Conservation (phyloP, 2,888 invertebrate genomes). For the Eurytoma adleriae region DNA sequence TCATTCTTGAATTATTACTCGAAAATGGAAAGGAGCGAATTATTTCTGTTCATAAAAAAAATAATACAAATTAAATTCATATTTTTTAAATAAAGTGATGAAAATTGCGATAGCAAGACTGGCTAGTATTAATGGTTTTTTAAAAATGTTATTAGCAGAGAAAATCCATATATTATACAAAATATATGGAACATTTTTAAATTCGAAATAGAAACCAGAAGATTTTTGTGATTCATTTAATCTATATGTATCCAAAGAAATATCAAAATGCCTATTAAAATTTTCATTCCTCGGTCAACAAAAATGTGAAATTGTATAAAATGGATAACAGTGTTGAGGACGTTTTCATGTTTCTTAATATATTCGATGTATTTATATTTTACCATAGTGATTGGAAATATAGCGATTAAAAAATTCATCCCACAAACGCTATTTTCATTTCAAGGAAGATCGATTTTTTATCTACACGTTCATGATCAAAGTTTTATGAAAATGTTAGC, state of each 20-base stretch:
- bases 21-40: conserved; percentile 40
- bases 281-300: neutral
- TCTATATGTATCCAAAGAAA: neutral
- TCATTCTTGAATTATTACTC: conserved; percentile 68
- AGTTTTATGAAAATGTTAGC: conserved; percentile 21
- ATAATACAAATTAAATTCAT: conserved; percentile 7
- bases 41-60: conserved; percentile 42
- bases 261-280: conserved; percentile 19
- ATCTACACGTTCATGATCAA: conserved; percentile 25
- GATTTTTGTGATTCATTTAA: neutral
- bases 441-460: conserved; percentile 54
- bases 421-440: conserved; percentile 41
- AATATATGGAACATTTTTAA: neutral
- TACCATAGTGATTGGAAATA: conserved; percentile 4
- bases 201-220: neutral
- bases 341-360: conserved; percentile 12
- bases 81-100: neutral
- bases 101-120: conserved; percentile 50
- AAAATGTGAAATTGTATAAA: conserved; percentile 38
- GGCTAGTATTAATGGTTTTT: conserved; percentile 47
- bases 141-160: neutral
- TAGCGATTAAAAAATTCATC: conserved; percentile 20
- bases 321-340: conserved; percentile 16
- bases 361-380: conserved; percentile 48
- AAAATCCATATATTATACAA: neutral